A percentile compares a stretch with the other conserved stretches of the same genome.
These are phyloP conservation scores for Epinephelus coioides DNA, from an alignment of 2,797 vertebrate genomes.

Conservation along the genomic window DNA sequence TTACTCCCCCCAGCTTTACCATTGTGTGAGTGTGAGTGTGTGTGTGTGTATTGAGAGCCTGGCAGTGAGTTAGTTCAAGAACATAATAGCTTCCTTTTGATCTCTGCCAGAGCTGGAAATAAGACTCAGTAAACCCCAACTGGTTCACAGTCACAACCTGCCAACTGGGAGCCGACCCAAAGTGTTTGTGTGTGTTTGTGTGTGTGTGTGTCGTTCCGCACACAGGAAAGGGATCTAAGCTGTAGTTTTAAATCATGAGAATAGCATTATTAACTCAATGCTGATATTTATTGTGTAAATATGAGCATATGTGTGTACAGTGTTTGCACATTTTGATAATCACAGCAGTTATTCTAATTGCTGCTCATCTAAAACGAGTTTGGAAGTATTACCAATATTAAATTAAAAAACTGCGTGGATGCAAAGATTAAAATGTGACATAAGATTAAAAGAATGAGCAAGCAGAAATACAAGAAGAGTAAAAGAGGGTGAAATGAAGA, in stretches of 20 bases:
- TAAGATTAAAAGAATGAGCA: neutral
- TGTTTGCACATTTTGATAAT: neutral
- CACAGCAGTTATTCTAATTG: neutral
- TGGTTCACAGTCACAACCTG: slow-evolving; percentile 46
- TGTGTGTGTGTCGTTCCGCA: slow-evolving; percentile 17
- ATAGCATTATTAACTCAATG: neutral
- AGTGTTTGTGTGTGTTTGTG: slow-evolving; percentile 24
- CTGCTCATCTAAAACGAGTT: neutral
- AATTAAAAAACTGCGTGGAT: neutral
- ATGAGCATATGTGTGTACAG: neutral
- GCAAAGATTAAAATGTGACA: neutral
- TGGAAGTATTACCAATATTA: neutral
- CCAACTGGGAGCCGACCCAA: slow-evolving; percentile 53
- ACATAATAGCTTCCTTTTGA: slow-evolving; percentile 65
- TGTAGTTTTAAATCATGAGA: neutral
- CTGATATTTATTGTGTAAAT: neutral
- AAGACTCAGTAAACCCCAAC: slow-evolving; percentile 58
- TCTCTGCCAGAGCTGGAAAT: slow-evolving; percentile 62
- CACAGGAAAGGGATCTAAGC: neutral
- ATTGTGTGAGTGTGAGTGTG: slow-evolving; percentile 9
- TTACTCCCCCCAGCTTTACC: slow-evolving; percentile 30
- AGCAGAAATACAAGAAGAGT: neutral
- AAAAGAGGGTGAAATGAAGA: neutral
- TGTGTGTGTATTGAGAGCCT: no score
- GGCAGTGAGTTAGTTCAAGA: slow-evolving; percentile 25